These are phyloP conservation scores for Strigamia crassipes DNA, from an alignment of 2,888 invertebrate species.

Conservation along the genomic window DNA sequence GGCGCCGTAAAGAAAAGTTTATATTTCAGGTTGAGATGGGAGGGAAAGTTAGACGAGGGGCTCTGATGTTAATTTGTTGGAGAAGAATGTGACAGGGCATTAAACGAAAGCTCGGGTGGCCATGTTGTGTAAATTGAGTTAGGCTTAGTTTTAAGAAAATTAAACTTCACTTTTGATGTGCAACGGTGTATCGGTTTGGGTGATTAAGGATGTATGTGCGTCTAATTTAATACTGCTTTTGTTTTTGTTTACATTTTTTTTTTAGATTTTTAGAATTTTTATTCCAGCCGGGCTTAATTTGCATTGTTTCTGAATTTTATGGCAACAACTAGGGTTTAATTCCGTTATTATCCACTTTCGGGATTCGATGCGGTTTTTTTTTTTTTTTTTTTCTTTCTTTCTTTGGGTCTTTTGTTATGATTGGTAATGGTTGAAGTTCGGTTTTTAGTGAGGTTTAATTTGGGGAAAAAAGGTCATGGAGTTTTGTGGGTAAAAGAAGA, in stretches of 20 bases:
- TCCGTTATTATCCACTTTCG: background rate
- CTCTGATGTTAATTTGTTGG: constrained; percentile 36
- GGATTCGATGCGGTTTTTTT: background rate
- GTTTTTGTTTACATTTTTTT: constrained; percentile 1
- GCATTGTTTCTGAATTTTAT: constrained; percentile 14
- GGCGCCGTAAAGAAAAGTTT: constrained; percentile 38
- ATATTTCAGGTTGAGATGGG: constrained; percentile 17
- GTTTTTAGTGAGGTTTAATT: constrained; percentile 18
- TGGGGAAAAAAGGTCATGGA: constrained; percentile 27
- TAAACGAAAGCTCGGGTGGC: constrained; percentile 2
- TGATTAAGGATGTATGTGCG: background rate
- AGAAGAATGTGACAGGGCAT: constrained; percentile 37
- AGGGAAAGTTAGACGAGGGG: background rate
- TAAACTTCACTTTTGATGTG: constrained; percentile 40
- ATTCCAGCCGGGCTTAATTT: background rate
- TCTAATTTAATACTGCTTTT: constrained; percentile 24
- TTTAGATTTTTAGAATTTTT: background rate
- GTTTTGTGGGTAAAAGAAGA: constrained; percentile 12
- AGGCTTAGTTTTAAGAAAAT: constrained; percentile 26
- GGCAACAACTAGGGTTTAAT: background rate
- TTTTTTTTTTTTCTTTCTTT: background rate
- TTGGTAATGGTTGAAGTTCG: background rate
- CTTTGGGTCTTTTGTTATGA: background rate
- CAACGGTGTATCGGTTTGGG: background rate
- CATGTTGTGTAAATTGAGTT: constrained; percentile 33